Percentiles rank a stretch among this genome's conserved stretches.
These are phyloP conservation scores for Melanotus villosus DNA, from an alignment of 2,888 invertebrate species.

Conservation along the genomic window DNA sequence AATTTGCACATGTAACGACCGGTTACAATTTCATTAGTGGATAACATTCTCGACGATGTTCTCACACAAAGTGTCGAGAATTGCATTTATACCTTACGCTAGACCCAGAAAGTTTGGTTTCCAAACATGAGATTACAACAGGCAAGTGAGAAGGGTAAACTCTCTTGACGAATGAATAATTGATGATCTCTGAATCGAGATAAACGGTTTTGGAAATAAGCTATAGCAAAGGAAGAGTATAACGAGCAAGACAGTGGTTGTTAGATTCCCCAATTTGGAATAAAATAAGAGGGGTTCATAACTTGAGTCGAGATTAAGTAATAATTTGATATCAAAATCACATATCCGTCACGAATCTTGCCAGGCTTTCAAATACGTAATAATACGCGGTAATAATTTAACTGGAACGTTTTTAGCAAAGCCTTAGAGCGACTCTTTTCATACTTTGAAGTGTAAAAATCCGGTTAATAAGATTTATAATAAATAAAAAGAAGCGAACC, in stretches of 20 bases:
- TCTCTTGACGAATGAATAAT: constrained; percentile 32
- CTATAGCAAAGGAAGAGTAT: constrained; percentile 22
- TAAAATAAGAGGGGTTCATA: constrained; percentile 1
- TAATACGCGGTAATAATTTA: too few species aligned
- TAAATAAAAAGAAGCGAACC: neutral
- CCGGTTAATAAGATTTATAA: neutral
- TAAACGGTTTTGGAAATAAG: constrained; percentile 33
- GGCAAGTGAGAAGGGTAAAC: constrained; percentile 29
- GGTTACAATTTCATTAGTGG: neutral
- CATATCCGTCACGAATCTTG: neutral
- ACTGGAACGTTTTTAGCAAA: too few species aligned
- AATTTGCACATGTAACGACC: too few species aligned
- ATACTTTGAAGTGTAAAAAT: too few species aligned
- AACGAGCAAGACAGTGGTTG: constrained; percentile 21
- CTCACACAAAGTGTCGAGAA: constrained; percentile 1
- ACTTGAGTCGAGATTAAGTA: neutral
- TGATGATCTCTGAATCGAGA: constrained; percentile 33
- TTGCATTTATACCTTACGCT: constrained; percentile 10
- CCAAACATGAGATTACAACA: constrained; percentile 30
- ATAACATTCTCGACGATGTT: neutral
- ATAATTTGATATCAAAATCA: neutral
- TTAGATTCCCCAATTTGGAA: constrained; percentile 6
- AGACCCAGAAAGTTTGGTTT: constrained; percentile 25
- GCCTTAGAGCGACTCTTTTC: too few species aligned
- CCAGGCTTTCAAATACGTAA: too few species aligned